Evolutionary conservation across 2,113 vertebrate genomes (phyloP), one percentile per base, ranked within the genome.

Genomic region (Takifugu flavidus): DNA sequence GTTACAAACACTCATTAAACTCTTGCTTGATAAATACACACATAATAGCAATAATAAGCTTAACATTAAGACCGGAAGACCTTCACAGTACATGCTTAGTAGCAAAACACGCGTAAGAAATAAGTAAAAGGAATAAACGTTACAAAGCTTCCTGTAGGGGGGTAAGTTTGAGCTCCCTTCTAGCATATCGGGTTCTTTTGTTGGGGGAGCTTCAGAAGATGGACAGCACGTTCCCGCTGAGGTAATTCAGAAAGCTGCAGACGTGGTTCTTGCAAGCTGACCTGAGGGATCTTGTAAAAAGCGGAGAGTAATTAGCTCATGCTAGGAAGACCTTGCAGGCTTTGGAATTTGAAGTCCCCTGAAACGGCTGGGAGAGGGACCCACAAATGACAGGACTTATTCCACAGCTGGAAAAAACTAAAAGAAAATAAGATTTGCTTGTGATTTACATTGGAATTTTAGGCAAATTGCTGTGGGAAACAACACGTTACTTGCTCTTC

Each of bases 241-340:
- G 80, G 74, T 79, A 75, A 85, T 65, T 74, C 72, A 72, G 75
- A 62, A 80, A 47, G 82, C 70, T 76, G 80, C 80, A 75, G 78
- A 80, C 26, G 14, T 47, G 52, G 60, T 67, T 82, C 78, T 78
- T 86, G 69, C 82, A 89, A 84, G 81, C 84, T 77, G 83, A 86
- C 91, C 91, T 90, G 93, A 95, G 95, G 92, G 94, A 91, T 91
- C 58, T 80, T 86, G 72, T 20, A 49, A 10, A 88, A 71, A 83
- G 75, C 74, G 34, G 54, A 85, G 82, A 88, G 87, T 10, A 39
- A 39, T 39, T 87, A 67, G 90, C 89, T 82, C 76, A 68, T 90
- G 84, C 88, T 59, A 86, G 89, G 90, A 95, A 95, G 93, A 92
- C 90, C 83, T 75, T 70, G 71, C 57, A 60, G 75, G 53, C 44